Evolutionary conservation across 2,888 invertebrate genomes (phyloP).

Genomic region (Phymatocera aterrima): DNA sequence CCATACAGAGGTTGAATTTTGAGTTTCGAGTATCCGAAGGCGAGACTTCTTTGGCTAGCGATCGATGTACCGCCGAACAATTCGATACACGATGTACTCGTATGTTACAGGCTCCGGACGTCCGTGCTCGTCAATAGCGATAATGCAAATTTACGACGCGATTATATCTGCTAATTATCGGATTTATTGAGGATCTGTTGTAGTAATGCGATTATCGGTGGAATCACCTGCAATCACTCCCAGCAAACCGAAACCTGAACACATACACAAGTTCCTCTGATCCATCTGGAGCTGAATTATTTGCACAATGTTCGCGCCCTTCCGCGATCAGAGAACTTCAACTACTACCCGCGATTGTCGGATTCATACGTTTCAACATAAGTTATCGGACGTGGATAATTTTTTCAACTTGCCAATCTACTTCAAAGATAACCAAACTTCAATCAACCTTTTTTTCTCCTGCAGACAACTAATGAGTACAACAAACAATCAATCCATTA

Average conservation of each 20-base stretch:
- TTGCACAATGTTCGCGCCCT: background rate
- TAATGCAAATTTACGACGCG: constrained; percentile 69
- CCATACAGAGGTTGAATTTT: too few relatives aligned
- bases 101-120: background rate
- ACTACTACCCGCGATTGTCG: too few relatives aligned
- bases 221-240: constrained; percentile 11
- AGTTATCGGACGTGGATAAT: too few relatives aligned
- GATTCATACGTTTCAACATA: too few relatives aligned
- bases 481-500: too few relatives aligned
- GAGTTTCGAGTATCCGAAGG: too few relatives aligned
- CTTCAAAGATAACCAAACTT: too few relatives aligned
- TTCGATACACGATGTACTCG: background rate
- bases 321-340: background rate
- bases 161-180: constrained; percentile 67
- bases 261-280: background rate
- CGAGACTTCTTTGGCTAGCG: constrained; percentile 6
- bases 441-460: too few relatives aligned
- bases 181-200: constrained; percentile 60
- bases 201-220: constrained; percentile 27
- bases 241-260: constrained; percentile 21
- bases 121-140: constrained; percentile 47
- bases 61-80: background rate
- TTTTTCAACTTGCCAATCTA: too few relatives aligned
- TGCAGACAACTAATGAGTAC: too few relatives aligned
- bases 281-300: background rate